These are phyloP conservation scores for Drosophila dives DNA, from an alignment of 2,888 invertebrate species.

Conservation along the genomic window DNA sequence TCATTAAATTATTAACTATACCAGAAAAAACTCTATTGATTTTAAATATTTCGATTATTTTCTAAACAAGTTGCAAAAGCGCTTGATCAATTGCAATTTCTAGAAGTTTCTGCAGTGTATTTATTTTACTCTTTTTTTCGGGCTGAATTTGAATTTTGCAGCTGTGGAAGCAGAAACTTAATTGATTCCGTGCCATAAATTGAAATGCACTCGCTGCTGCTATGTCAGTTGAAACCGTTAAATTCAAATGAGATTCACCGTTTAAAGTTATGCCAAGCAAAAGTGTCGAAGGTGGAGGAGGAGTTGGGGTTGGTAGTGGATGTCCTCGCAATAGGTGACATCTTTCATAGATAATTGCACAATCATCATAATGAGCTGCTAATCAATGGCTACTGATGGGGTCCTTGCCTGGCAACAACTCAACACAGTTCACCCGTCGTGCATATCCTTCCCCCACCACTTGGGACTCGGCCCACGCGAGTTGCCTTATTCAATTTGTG, in stretches of 20 bases:
- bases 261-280: conserved; percentile 11
- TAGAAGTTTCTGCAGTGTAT: conserved; percentile 3
- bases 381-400: conserved; percentile 40
- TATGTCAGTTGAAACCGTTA: conserved; percentile 36
- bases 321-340: conserved; percentile 20
- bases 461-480: conserved; percentile 54
- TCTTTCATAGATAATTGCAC: conserved; percentile 35
- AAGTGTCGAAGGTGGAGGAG: too few species aligned
- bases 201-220: conserved; percentile 67
- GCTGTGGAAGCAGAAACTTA: conserved; percentile 36
- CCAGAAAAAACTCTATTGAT: background rate
- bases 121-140: background rate
- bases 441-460: background rate
- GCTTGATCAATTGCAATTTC: background rate
- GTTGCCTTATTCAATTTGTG: conserved; percentile 61
- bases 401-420: conserved; percentile 45
- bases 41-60: background rate
- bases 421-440: conserved; percentile 29
- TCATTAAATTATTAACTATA: background rate
- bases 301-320: background rate
- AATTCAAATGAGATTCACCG: conserved; percentile 49
- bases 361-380: conserved; percentile 42
- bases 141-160: conserved; percentile 56
- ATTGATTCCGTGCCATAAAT: conserved; percentile 74
- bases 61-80: background rate